Base-by-base conservation (phyloP, 2,113 vertebrate genomes). In the Pelusios castaneus region DNA sequence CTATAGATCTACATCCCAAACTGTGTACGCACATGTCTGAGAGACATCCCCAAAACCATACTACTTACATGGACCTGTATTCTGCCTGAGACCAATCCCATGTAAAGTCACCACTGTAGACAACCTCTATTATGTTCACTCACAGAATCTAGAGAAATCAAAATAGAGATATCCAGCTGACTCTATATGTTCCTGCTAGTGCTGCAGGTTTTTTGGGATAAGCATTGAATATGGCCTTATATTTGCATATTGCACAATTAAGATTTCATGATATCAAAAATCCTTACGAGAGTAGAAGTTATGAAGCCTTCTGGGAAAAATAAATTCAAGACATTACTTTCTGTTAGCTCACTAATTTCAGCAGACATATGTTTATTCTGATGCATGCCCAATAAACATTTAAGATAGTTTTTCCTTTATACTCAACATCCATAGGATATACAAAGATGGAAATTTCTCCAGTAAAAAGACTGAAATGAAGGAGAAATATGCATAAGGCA, bases 31-130 rank as follows among this genome's bases (percentile, higher is more conserved):
- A 47, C 47, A 47, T 10, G 10, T 47, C 7, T 27, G 27, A 45
- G 22, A 38, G 19, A 70, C 17, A 11, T 8, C 9, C n/a, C 19
- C 10, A 4, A 52, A 8, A 13, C 34, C 2, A 49, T 3, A 7
- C 3, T 2, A 0, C 22, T 22, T 14, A 2, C 2, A 54, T 11
- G 3, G 4, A 27, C 25, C 38, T 43, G 21, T 8, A 52, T 31
- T 13, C 19, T 27, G 38, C 22, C 38, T 43, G 5, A 24, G 38
- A 43, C 21, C 21, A 43, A 6, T 75, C 70, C 4, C 27, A 76
- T 29, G 24, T 27, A 43, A 11, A 76, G 25, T 24, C 43, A 76
- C 7, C 11, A 27, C 25, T 29, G 12, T 13, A 4, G 24, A 45
- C 11, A 45, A 45, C 10, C 10, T 6, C 13, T 16, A 43, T 27